Evolutionary conservation across 1,140 invertebrate genomes (phyloP).

Genomic region (Orussus abietinus): DNA sequence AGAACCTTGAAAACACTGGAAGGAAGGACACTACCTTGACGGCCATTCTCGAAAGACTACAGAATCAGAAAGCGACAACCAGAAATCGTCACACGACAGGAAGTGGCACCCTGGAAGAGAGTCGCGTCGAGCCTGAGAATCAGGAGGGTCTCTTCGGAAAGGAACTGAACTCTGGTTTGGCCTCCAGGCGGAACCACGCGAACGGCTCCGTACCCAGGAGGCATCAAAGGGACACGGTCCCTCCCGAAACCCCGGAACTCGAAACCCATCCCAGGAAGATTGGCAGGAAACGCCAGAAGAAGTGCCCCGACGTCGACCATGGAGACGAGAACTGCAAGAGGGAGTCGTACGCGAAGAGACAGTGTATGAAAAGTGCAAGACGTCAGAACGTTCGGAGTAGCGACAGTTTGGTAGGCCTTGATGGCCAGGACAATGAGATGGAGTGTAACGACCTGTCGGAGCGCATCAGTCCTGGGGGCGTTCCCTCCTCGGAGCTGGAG

Average conservation of each 20-base stretch:
- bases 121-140: constrained; percentile 34
- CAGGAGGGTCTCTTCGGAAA: constrained; percentile 29
- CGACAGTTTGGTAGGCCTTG: neutral
- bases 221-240: too few relatives aligned
- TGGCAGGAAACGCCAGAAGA: constrained; percentile 27
- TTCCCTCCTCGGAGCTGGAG: constrained; percentile 34
- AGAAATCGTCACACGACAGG: constrained; percentile 22
- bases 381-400: neutral
- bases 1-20: constrained; percentile 28
- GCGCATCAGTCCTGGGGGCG: constrained; percentile 30
- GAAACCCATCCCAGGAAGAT: neutral
- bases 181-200: neutral
- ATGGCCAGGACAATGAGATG: too few relatives aligned
- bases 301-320: constrained; percentile 24
- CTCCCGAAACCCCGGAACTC: neutral
- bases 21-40: constrained; percentile 24
- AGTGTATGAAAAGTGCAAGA: constrained; percentile 6
- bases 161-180: too few relatives aligned
- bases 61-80: constrained; percentile 11
- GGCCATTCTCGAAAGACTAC: constrained; percentile 15
- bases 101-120: too few relatives aligned
- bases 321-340: constrained; percentile 44
- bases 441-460: constrained; percentile 30
- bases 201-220: neutral
- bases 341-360: constrained; percentile 24